These are phyloP conservation scores for Drosophila demipolita DNA, from an alignment of 2,888 invertebrate genomes.

Conservation along the genomic window DNA sequence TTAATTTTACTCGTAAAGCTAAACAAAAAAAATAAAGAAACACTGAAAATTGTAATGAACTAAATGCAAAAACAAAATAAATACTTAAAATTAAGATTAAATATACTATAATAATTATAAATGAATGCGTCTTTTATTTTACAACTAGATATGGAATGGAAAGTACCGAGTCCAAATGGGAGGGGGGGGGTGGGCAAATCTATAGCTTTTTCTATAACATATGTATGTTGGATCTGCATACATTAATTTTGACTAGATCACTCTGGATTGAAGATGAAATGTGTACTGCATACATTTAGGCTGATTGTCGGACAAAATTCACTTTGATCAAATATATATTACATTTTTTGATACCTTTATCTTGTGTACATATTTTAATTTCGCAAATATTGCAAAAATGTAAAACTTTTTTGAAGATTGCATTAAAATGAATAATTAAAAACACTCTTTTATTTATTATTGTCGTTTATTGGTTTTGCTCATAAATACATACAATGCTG, in stretches of 20 bases:
- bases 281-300: slow-evolving; percentile 17
- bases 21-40: slow-evolving; percentile 34
- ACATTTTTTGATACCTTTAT: background rate
- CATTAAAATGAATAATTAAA: background rate
- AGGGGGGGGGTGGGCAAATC: background rate
- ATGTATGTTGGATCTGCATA: background rate
- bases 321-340: background rate
- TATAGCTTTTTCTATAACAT: background rate
- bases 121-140: slow-evolving; percentile 8
- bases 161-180: no score
- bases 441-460: slow-evolving; percentile 21
- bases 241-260: background rate
- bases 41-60: slow-evolving; percentile 51
- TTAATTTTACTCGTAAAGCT: slow-evolving; percentile 42
- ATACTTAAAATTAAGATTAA: slow-evolving; percentile 47
- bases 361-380: background rate
- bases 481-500: slow-evolving; percentile 47
- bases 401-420: background rate
- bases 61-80: slow-evolving; percentile 45
- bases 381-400: background rate
- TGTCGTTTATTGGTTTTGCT: slow-evolving; percentile 55
- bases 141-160: no score
- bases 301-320: background rate
- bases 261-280: background rate
- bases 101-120: slow-evolving; percentile 55